These are phyloP conservation scores for Lamellibrachia columna DNA, from an alignment of 2,888 invertebrate species.

Conservation along the genomic window DNA sequence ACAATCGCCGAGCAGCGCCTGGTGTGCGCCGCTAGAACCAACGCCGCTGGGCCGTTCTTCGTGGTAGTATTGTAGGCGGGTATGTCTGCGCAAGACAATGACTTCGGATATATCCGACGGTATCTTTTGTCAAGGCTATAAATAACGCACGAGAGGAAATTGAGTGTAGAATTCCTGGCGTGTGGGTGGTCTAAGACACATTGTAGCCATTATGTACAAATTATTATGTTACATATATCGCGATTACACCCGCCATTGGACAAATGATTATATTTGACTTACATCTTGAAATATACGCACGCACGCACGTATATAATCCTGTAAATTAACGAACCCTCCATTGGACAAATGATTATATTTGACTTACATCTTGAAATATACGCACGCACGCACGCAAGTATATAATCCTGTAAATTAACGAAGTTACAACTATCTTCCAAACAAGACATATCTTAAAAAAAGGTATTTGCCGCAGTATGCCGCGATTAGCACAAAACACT, in stretches of 20 bases:
- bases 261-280: not conserved
- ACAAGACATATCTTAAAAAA: not conserved
- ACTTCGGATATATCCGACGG: not conserved
- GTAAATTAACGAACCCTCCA: no score
- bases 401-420: not conserved
- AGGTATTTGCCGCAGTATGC: not conserved
- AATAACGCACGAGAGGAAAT: not conserved
- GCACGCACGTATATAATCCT: not conserved
- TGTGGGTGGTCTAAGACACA: not conserved
- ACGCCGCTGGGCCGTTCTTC: not conserved
- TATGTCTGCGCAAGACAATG: not conserved
- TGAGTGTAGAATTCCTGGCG: conserved; percentile 9
- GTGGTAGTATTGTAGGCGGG: not conserved
- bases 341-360: no score
- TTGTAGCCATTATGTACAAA: no score
- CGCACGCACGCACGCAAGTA: not conserved
- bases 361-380: not conserved
- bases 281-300: not conserved
- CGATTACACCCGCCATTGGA: no score
- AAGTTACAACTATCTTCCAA: not conserved
- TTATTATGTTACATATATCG: no score
- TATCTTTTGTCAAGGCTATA: not conserved
- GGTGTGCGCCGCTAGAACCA: not conserved
- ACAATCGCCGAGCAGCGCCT: not conserved
- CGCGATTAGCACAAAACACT: not conserved